Conservation (phyloP, 1,140 invertebrate species). For the Neotoxoptera formosana region DNA sequence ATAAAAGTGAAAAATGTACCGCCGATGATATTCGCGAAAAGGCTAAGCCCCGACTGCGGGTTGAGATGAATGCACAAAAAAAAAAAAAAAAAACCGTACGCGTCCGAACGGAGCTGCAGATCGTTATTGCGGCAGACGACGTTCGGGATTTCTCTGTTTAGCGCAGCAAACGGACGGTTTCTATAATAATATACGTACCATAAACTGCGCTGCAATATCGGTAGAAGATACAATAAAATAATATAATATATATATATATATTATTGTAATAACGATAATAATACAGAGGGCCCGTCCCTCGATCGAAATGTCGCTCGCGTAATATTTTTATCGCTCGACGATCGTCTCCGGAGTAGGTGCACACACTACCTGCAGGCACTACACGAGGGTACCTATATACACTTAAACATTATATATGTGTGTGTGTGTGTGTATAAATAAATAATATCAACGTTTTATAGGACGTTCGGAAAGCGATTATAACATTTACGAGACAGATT, state of each 20-base stretch:
- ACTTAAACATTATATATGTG: too few species aligned
- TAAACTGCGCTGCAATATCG: not conserved
- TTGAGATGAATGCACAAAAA: not conserved
- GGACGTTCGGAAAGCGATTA: not conserved
- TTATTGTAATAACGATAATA: not conserved
- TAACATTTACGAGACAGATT: not conserved
- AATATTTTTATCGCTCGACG: not conserved
- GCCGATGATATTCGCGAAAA: not conserved
- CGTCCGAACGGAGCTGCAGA: not conserved
- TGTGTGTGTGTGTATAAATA: not conserved
- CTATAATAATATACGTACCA: not conserved
- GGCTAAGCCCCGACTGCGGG: not conserved
- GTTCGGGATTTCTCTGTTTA: not conserved
- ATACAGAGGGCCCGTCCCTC: not conserved
- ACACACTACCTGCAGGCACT: too few species aligned
- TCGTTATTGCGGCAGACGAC: not conserved
- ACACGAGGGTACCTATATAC: not conserved
- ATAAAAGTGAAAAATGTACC: conserved; percentile 49
- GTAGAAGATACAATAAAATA: not conserved
- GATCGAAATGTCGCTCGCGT: not conserved
- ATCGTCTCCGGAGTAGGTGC: not conserved
- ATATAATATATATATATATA: not conserved
- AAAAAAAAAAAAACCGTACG: not conserved
- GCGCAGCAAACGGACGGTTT: not conserved
- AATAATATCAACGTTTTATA: not conserved